These are phyloP conservation scores for Diorhabda carinulata DNA, from an alignment of 1,140 invertebrate species.

Conservation along the genomic window DNA sequence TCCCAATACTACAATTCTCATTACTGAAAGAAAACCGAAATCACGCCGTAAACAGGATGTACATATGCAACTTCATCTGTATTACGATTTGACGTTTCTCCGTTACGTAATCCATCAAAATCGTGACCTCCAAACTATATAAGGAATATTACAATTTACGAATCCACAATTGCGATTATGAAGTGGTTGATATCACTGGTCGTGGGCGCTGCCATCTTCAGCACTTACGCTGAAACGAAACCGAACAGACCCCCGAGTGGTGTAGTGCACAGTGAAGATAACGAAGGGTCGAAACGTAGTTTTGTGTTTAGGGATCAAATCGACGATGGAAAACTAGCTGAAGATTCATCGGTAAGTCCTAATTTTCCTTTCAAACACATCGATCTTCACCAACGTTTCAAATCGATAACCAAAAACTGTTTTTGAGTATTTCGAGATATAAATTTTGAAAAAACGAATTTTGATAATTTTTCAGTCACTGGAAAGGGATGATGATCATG, in stretches of 20 bases:
- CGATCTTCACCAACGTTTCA: no score
- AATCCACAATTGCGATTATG: slow-evolving; percentile 6
- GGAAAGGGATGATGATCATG: no score
- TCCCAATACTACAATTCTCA: no score
- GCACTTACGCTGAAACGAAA: not conserved
- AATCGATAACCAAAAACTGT: no score
- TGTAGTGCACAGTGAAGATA: slow-evolving; percentile 26
- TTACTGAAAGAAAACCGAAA: not conserved
- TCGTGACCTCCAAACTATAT: slow-evolving; percentile 6
- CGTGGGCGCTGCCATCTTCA: slow-evolving; percentile 1
- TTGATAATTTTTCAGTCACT: no score
- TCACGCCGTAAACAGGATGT: slow-evolving; percentile 3
- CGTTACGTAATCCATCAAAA: not conserved
- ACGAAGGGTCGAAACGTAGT: slow-evolving; percentile 14
- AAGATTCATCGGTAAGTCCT: not conserved
- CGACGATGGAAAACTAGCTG: slow-evolving; percentile 11
- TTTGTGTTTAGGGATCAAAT: slow-evolving; percentile 22
- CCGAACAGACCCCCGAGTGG: slow-evolving; percentile 12
- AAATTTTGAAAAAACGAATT: no score
- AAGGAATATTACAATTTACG: not conserved
- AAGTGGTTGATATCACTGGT: slow-evolving; percentile 12
- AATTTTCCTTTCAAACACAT: not conserved
- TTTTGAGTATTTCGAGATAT: no score
- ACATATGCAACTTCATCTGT: not conserved
- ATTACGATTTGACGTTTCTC: not conserved